Evolutionary conservation across 2,797 vertebrate genomes (phyloP).

Genomic region (Enteromius afrohamiltoni): DNA sequence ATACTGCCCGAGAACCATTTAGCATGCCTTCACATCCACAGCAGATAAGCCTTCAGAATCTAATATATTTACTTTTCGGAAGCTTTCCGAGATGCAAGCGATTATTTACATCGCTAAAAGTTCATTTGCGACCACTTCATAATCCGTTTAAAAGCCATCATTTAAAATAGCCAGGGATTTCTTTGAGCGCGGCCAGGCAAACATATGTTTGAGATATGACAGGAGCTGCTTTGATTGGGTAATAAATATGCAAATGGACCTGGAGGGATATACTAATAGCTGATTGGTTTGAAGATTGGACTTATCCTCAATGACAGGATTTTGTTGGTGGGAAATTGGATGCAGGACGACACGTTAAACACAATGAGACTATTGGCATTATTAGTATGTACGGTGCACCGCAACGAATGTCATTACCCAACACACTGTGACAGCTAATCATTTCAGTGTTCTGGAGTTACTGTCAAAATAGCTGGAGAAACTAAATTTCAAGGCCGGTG

Average conservation of each 20-base stretch:
- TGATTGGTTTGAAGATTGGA: slow-evolving; percentile 65
- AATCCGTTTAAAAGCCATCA: slow-evolving; percentile 77
- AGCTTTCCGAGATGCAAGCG: slow-evolving; percentile 53
- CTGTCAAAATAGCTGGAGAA: slow-evolving; percentile 32
- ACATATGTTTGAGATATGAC: slow-evolving; percentile 66
- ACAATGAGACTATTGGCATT: slow-evolving; percentile 59
- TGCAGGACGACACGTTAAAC: slow-evolving; percentile 64
- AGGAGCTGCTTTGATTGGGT: slow-evolving; percentile 78
- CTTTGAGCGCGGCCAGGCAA: slow-evolving; percentile 44
- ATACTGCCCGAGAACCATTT: slow-evolving; percentile 10
- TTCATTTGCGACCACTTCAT: slow-evolving; percentile 74
- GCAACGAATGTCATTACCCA: slow-evolving; percentile 38
- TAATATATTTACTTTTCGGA: slow-evolving; percentile 11
- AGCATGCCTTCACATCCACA: neutral
- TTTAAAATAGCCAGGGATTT: slow-evolving; percentile 73
- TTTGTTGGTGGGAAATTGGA: slow-evolving; percentile 75
- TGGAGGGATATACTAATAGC: slow-evolving; percentile 72
- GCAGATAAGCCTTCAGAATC: slow-evolving; percentile 12
- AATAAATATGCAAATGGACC: slow-evolving; percentile 82
- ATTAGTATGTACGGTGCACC: slow-evolving; percentile 62
- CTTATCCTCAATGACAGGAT: slow-evolving; percentile 78
- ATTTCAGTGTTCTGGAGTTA: slow-evolving; percentile 41
- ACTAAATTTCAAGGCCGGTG: slow-evolving; percentile 25
- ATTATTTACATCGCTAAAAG: slow-evolving; percentile 75
- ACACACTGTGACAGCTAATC: slow-evolving; percentile 44